Base-by-base conservation (phyloP, 2,888 invertebrate species). In the Drosophila austrosaltans region DNA sequence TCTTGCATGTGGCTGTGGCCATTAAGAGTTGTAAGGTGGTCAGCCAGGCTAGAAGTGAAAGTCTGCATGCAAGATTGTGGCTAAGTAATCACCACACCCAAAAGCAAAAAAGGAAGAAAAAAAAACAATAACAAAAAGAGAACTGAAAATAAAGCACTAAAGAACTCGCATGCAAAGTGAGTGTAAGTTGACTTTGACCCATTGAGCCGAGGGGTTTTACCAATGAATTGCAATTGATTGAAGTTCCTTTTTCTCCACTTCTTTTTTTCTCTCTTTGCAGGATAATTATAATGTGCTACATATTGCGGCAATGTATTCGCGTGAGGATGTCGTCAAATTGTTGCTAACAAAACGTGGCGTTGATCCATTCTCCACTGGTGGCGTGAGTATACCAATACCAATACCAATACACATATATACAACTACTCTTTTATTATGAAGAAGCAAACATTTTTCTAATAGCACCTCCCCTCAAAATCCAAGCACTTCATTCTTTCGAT, bases 271-370 rank as follows among this genome's bases (percentile, higher is more conserved):
- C 36, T 53, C 5, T 71, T 59, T 93, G 28, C 94, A 99, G 99
- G 99, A 99, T 93, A 98, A 98, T 92, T 96, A 97, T 93, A 98
- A 98, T 93, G 97, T 96, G 39, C 94, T 98, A 63, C 99, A 99
- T 93, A 96, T 98, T 92, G 97, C 98, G 12, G 97, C 98, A 28
- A 97, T 97, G 96, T 96, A 97, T 93, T 97, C 98, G 64, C 94
- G 98, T 84, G 99, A 99, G 92, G 98, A 99, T 92, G 97, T 98
- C 90, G 96, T 99, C 90, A 97, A 98, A 90, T 93, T 97, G 62
- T 94, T 99, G 56, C 93, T 99, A 65, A 95, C 96, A 64, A 97
- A 97, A 92, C 95, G 96, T 92, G 97, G 97, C 44, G 97, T 98
- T 8, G 98, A 99, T 93, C 96, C 98, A 16, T 97, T 96, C 90